Conservation (phyloP, 2,113 vertebrate genomes). For the Varanus komodoensis region DNA sequence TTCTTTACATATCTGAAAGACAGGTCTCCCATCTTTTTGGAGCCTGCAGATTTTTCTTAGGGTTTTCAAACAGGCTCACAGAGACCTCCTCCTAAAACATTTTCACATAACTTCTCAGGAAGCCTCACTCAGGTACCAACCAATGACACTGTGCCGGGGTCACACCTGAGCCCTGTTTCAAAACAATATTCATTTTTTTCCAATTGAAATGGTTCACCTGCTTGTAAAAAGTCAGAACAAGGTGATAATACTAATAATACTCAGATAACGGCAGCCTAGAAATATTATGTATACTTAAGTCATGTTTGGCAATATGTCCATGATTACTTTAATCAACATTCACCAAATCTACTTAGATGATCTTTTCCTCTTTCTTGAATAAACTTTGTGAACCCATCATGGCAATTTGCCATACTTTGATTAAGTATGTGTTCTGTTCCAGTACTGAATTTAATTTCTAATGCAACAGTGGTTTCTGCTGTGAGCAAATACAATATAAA, state of each 20-base stretch:
- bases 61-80: background rate
- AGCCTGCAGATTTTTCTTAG: background rate
- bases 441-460: background rate
- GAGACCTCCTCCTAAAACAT: too few species aligned
- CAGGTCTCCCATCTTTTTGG: background rate
- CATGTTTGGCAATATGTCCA: background rate
- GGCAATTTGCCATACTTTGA: too few species aligned
- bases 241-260: too few species aligned
- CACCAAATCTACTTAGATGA: background rate
- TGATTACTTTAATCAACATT: too few species aligned
- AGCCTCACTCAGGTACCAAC: too few species aligned
- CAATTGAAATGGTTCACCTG: too few species aligned
- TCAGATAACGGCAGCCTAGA: too few species aligned
- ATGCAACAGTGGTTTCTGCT: background rate
- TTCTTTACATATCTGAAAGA: background rate
- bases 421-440: background rate
- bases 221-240: too few species aligned
- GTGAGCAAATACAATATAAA: background rate
- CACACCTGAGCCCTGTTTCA: too few species aligned
- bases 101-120: background rate
- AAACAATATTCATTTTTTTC: too few species aligned
- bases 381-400: background rate
- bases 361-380: background rate
- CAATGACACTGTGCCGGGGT: background rate
- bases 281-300: background rate